A percentile compares a stretch with the other conserved stretches of the same genome.
Conservation (phyloP, 2,113 vertebrate genomes). For the Cisticola juncidis region DNA sequence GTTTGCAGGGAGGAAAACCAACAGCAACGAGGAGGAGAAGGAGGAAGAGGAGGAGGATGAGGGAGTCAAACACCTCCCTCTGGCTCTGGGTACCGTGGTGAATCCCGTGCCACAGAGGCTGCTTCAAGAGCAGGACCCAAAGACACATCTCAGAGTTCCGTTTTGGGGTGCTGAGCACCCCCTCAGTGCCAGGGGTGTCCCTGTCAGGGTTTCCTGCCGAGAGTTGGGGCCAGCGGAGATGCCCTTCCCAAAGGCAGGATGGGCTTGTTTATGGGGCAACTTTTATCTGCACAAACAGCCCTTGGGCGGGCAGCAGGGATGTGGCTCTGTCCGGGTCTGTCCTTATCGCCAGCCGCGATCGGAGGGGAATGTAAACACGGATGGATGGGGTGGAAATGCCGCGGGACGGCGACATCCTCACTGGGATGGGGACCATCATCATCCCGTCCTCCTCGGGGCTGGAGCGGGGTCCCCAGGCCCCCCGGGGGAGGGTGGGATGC, state of each 20-base stretch:
- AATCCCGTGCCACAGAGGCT: background rate
- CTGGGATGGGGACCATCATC: accelerated
- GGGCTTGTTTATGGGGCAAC: conserved; percentile 54
- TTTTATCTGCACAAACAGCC: conserved; percentile 30
- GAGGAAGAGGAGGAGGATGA: background rate
- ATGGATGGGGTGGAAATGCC: conserved; percentile 5
- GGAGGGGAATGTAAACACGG: conserved; percentile 54
- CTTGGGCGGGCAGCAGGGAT: background rate
- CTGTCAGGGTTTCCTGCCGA: background rate
- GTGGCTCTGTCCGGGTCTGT: background rate
- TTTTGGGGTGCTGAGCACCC: background rate
- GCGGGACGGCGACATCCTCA: background rate
- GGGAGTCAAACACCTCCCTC: background rate
- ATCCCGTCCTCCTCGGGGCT: accelerated
- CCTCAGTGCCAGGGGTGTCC: background rate
- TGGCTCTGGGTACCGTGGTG: accelerated
- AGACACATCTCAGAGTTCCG: accelerated
- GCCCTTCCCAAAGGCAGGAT: conserved; percentile 44
- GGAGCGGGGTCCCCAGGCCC: background rate
- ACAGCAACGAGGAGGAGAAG: background rate
- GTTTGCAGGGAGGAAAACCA: background rate
- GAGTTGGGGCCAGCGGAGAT: background rate
- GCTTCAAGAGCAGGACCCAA: background rate
- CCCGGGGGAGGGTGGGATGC: accelerated
- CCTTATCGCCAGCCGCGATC: conserved; percentile 6